Evolutionary conservation across 2,797 vertebrate genomes (phyloP), one percentile per base, ranked within the genome.

Genomic region (Chelonia mydas): DNA sequence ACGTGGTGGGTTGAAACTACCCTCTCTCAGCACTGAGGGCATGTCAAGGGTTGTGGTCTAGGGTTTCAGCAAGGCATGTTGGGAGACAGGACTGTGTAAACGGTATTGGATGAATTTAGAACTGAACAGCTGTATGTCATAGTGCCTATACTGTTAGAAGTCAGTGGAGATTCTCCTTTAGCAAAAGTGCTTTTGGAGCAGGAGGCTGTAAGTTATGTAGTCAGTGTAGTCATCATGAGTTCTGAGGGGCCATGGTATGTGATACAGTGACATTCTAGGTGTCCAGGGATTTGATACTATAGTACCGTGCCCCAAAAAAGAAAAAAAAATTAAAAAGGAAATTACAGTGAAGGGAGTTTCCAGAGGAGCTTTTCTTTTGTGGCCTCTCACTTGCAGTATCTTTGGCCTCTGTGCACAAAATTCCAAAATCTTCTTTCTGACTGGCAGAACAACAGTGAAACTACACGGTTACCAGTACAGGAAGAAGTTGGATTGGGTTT

Each of bases 161-260:
- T 83, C 45, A 92, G 81, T 81, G 4, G 81, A 87, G 65, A 11
- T 68, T 57, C 45, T 95, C 89, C 10, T 95, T 95, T 78, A 89
- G 33, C 23, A 65, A 55, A 85, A 5, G 2, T 79, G 81, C 83
- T 83, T 89, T 77, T 47, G 45, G 27, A 77, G 27, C 74, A 47
- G 25, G 13, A 49, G 12, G 13, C 15, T 3, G 45, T 77, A 77
- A 31, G 28, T 28, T 41, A 15, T 77, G 27, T 77, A 77, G 45
- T 31, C 45, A 45, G 6, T 47, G 23, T 7, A 4, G 41, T 76
- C 41, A 28, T 49, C 7, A 45, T 9, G 61, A 27, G 41, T 76
- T 45, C 28, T 31, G 13, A 31, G 47, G 25, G 45, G 45, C 45
- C 28, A 31, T 10, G 47, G 45, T 17, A 28, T 49, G 45, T 49